Percentiles rank a stretch among this genome's conserved stretches.
Conservation (phyloP, 1,140 invertebrate genomes). For the Trachymyrmex septentrionalis region DNA sequence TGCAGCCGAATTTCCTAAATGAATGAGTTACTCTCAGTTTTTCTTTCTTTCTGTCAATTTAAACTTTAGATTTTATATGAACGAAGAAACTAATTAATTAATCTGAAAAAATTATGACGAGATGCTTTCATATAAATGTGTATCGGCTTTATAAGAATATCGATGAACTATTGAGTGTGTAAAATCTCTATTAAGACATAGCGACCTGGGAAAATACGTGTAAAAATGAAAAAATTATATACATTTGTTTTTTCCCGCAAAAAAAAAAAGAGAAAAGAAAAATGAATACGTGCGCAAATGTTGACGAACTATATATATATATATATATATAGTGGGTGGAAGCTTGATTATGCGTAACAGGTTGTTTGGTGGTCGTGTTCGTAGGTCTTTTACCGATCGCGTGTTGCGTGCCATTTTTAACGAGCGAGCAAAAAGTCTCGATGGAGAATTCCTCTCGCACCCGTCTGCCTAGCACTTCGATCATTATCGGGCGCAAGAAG, state of each 20-base stretch:
- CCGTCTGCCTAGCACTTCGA: conserved; percentile 36
- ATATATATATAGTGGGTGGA: conserved; percentile 27
- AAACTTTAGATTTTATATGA: neutral
- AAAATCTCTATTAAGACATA: neutral
- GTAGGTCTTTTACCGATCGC: conserved; percentile 45
- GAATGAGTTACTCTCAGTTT: neutral
- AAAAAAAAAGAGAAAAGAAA: neutral
- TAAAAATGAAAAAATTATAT: conserved; percentile 13
- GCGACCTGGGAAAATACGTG: neutral
- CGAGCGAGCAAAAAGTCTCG: conserved; percentile 50
- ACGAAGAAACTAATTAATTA: neutral
- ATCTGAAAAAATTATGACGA: neutral
- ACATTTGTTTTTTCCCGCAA: neutral
- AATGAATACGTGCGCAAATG: conserved; percentile 29
- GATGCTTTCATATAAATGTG: neutral
- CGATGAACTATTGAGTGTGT: neutral
- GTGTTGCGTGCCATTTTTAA: conserved; percentile 55
- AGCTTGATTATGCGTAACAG: conserved; percentile 54
- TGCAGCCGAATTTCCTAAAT: neutral
- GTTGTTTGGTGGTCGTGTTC: conserved; percentile 44
- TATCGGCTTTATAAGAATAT: neutral
- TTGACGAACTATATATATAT: neutral
- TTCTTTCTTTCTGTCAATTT: neutral
- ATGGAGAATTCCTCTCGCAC: conserved; percentile 27
- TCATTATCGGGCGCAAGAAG: conserved; percentile 64